Evolutionary conservation across 2,113 vertebrate species (phyloP).

Genomic region (Turnix velox): DNA sequence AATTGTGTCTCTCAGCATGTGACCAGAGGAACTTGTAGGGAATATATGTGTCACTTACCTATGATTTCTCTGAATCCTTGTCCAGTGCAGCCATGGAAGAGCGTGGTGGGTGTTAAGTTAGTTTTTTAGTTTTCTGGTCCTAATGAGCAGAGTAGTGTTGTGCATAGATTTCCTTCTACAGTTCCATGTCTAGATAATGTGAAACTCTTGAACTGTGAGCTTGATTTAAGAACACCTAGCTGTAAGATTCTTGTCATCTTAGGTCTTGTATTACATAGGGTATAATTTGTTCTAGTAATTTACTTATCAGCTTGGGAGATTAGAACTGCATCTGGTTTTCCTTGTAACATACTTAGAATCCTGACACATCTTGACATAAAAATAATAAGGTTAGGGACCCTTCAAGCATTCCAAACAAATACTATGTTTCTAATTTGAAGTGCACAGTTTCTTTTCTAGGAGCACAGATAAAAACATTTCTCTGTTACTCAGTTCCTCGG

Average conservation of each 20-base stretch:
- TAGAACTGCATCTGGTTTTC: background rate
- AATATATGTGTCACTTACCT: background rate
- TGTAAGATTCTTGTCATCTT: background rate
- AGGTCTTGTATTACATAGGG: background rate
- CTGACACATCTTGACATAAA: background rate
- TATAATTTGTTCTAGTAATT: background rate
- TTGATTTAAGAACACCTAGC: background rate
- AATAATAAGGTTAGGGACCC: background rate
- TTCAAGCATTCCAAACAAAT: background rate
- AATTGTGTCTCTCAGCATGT: background rate
- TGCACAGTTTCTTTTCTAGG: background rate
- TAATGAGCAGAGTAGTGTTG: background rate
- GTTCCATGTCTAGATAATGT: background rate
- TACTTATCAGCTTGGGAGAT: background rate
- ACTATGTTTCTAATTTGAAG: background rate
- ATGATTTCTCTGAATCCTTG: background rate
- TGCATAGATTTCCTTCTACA: background rate
- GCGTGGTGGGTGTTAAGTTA: background rate
- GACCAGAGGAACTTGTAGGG: background rate
- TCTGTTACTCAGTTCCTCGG: background rate
- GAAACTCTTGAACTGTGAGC: background rate
- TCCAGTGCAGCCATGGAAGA: background rate
- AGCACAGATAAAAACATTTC: background rate
- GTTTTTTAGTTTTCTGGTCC: background rate
- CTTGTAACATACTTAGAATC: background rate